phyloP scores from a whole-genome alignment of 2,797 vertebrate genomes.

The Chaenodraco wilsoni region DNA sequence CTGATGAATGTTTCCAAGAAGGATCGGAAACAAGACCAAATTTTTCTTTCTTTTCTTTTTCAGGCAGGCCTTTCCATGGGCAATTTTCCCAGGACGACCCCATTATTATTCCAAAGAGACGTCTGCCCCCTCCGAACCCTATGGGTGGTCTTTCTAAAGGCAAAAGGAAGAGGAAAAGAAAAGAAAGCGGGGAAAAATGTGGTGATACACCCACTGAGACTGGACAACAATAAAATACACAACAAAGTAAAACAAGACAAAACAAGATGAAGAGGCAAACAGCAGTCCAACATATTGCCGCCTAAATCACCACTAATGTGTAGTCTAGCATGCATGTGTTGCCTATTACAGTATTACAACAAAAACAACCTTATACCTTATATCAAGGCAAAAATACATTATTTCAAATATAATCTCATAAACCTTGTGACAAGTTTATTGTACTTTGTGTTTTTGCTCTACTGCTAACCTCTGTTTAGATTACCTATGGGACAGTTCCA shows the following conservation, averaged over 20 bases:
- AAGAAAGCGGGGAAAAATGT: constrained; percentile 65
- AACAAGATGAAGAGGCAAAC: constrained; percentile 38
- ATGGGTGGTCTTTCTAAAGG: constrained; percentile 86
- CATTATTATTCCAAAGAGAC: constrained; percentile 87
- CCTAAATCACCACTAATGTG: neutral
- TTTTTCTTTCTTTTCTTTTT: constrained; percentile 75
- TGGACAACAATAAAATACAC: constrained; percentile 74
- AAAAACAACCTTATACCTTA: neutral
- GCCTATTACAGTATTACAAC: neutral
- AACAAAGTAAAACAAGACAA: constrained; percentile 67
- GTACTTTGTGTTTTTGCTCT: neutral
- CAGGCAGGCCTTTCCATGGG: constrained; percentile 80
- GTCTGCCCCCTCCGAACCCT: constrained; percentile 81
- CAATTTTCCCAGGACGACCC: constrained; percentile 85
- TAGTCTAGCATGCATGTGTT: neutral
- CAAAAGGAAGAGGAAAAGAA: constrained; percentile 76
- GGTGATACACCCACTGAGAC: constrained; percentile 70
- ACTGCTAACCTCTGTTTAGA: constrained; percentile 14
- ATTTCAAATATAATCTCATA: neutral
- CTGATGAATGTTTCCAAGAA: constrained; percentile 80
- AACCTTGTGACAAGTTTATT: neutral
- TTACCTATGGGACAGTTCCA: constrained; percentile 41
- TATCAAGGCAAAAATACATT: neutral
- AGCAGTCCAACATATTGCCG: constrained; percentile 11
- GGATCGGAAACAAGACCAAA: constrained; percentile 82